Evolutionary conservation across 2,113 vertebrate species (phyloP).

Genomic region (Hoplias malabaricus): DNA sequence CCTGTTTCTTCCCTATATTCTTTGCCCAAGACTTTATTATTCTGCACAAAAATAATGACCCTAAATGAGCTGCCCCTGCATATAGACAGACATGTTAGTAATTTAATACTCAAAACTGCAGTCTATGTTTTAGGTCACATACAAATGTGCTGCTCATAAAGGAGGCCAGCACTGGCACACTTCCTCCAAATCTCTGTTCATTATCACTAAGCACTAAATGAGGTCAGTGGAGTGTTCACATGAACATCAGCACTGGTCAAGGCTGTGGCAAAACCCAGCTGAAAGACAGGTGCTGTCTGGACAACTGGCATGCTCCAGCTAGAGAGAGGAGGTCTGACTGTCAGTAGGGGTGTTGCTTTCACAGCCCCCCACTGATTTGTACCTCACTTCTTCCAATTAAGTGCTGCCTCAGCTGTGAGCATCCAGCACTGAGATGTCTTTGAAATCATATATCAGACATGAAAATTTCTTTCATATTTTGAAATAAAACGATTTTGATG

Average conservation of each 20-base stretch:
- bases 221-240: not conserved
- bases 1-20: not conserved
- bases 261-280: not conserved
- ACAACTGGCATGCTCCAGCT: slow-evolving; percentile 9
- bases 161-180: not conserved
- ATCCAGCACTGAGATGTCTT: not conserved
- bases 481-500: no score
- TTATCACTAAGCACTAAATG: not conserved
- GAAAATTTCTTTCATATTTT: no score
- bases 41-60: not conserved
- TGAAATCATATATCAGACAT: no score
- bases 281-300: slow-evolving; percentile 9
- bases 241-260: not conserved
- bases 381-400: not conserved
- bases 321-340: not conserved
- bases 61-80: not conserved
- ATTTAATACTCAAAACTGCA: not conserved
- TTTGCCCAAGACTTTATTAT: not conserved
- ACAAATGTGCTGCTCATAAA: not conserved
- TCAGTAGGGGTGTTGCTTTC: not conserved
- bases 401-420: slow-evolving; percentile 31
- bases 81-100: not conserved
- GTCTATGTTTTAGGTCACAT: not conserved
- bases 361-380: not conserved
- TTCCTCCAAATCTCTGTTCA: not conserved